A percentile compares a stretch with the other conserved stretches of the same genome.
Conservation (phyloP, 1,140 invertebrate species). For the Drosophila cardini region DNA sequence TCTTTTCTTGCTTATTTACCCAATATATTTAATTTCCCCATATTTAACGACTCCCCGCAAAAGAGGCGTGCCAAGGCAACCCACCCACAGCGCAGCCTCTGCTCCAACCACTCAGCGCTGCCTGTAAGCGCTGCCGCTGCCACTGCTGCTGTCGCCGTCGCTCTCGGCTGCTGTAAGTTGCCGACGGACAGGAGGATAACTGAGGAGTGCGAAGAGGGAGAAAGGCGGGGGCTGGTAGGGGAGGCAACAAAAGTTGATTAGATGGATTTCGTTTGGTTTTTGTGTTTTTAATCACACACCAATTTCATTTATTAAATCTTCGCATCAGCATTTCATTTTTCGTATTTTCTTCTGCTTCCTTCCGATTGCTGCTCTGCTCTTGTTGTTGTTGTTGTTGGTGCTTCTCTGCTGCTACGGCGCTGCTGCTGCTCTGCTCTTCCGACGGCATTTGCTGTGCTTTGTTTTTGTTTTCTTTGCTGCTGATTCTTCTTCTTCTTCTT, state of each 20-base stretch:
- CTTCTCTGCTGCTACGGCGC: not conserved
- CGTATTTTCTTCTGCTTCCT: slow-evolving; percentile 56
- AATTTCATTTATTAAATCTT: slow-evolving; percentile 85
- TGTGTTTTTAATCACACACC: slow-evolving; percentile 85
- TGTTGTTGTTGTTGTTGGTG: slow-evolving; percentile 22
- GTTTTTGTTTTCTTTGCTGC: slow-evolving; percentile 24
- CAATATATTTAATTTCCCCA: not conserved
- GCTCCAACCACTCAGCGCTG: slow-evolving; percentile 9
- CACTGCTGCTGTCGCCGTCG: slow-evolving; percentile 42
- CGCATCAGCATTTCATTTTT: slow-evolving; percentile 84
- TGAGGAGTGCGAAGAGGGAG: not conserved
- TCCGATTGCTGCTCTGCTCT: slow-evolving; percentile 14
- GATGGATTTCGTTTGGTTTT: slow-evolving; percentile 85
- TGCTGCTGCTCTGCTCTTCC: slow-evolving; percentile 27
- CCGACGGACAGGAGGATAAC: slow-evolving; percentile 1
- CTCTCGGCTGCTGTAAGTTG: slow-evolving; percentile 36
- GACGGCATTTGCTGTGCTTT: slow-evolving; percentile 53
- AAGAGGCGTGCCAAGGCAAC: slow-evolving; percentile 40
- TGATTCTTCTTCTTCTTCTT: slow-evolving; percentile 12
- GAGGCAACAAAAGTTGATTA: slow-evolving; percentile 84
- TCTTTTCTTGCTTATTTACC: not conserved
- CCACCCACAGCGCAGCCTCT: slow-evolving; percentile 26
- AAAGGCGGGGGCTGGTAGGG: slow-evolving; percentile 30
- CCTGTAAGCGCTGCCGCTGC: slow-evolving; percentile 23
- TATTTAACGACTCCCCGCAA: slow-evolving; percentile 7